phyloP scores from a whole-genome alignment of 1,140 invertebrate species.

The Carposina sasakii region DNA sequence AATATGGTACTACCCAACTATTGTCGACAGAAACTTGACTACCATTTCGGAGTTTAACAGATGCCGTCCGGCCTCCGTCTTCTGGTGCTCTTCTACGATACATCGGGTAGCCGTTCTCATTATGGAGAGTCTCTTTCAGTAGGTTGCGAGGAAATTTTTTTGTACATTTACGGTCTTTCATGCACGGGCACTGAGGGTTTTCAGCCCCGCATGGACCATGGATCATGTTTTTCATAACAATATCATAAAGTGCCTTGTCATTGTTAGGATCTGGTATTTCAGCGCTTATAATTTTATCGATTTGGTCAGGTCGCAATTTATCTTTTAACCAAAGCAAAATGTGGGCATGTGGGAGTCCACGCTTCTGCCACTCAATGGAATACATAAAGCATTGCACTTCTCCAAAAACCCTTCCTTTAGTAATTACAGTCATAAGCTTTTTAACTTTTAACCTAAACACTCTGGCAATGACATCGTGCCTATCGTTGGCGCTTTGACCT shows the following conservation, averaged over 20 bases:
- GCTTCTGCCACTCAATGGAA: conserved; percentile 55
- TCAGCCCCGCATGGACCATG: conserved; percentile 41
- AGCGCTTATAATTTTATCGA: conserved; percentile 60
- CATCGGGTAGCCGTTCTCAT: conserved; percentile 32
- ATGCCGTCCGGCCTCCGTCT: conserved; percentile 25
- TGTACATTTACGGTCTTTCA: conserved; percentile 33
- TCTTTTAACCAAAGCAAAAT: conserved; percentile 56
- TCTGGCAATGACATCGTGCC: conserved; percentile 34
- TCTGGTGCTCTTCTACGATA: conserved; percentile 30
- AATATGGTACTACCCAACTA: conserved; percentile 53
- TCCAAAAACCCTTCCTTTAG: conserved; percentile 42
- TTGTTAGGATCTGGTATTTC: conserved; percentile 61
- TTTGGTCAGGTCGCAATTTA: conserved; percentile 38
- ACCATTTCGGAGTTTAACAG: conserved; percentile 27
- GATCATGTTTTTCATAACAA: conserved; percentile 54
- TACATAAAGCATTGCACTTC: conserved; percentile 35
- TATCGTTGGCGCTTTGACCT: conserved; percentile 33
- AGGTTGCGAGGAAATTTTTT: conserved; percentile 27
- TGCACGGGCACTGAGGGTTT: conserved; percentile 31
- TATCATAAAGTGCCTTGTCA: conserved; percentile 44
- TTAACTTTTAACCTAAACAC: conserved; percentile 32
- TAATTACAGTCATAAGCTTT: conserved; percentile 27
- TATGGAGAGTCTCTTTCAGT: conserved; percentile 18
- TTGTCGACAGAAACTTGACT: conserved; percentile 33
- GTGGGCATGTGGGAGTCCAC: conserved; percentile 64